phyloP scores from a whole-genome alignment of 1,140 invertebrate genomes.

The Notospermus geniculatus region DNA sequence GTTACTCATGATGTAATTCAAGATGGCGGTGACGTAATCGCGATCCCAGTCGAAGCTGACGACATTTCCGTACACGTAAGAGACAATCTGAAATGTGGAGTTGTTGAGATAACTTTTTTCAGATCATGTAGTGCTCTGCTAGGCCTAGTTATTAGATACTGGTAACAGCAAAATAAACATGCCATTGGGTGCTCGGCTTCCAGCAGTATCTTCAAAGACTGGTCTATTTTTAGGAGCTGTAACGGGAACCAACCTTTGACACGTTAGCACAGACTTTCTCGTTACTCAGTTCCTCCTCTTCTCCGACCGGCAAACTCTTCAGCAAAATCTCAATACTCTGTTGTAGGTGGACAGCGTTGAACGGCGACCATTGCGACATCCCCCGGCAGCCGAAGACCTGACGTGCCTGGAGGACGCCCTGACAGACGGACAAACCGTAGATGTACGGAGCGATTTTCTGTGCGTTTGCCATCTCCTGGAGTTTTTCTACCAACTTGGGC shows the following conservation, averaged over 20 bases:
- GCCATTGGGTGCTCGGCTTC: too few relatives aligned
- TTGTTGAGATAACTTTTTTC: too few relatives aligned
- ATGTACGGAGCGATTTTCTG: slow-evolving; percentile 28
- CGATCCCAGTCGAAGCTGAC: slow-evolving; percentile 37
- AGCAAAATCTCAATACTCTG: slow-evolving; percentile 37
- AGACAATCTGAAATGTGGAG: too few relatives aligned
- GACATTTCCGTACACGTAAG: slow-evolving; percentile 29
- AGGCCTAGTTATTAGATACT: too few relatives aligned
- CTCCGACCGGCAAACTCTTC: slow-evolving; percentile 21
- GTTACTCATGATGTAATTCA: slow-evolving; percentile 31
- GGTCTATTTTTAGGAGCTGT: too few relatives aligned
- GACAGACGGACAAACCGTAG: slow-evolving; percentile 40
- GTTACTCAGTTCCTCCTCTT: slow-evolving; percentile 32
- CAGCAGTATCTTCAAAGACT: too few relatives aligned
- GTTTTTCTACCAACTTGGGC: slow-evolving; percentile 25
- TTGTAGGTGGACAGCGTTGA: slow-evolving; percentile 35
- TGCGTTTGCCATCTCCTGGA: slow-evolving; percentile 21
- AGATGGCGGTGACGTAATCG: slow-evolving; percentile 35
- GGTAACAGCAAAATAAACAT: too few relatives aligned
- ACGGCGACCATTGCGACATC: slow-evolving; percentile 46
- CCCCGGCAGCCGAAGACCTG: slow-evolving; percentile 48
- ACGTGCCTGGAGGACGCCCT: slow-evolving; percentile 36
- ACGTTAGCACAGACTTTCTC: slow-evolving; percentile 34
- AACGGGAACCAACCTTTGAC: too few relatives aligned
- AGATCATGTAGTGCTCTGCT: too few relatives aligned